A percentile compares a stretch with the other conserved stretches of the same genome.
Evolutionary conservation across 2,888 invertebrate species (phyloP).

Genomic region (Sarcophaga caerulescens): DNA sequence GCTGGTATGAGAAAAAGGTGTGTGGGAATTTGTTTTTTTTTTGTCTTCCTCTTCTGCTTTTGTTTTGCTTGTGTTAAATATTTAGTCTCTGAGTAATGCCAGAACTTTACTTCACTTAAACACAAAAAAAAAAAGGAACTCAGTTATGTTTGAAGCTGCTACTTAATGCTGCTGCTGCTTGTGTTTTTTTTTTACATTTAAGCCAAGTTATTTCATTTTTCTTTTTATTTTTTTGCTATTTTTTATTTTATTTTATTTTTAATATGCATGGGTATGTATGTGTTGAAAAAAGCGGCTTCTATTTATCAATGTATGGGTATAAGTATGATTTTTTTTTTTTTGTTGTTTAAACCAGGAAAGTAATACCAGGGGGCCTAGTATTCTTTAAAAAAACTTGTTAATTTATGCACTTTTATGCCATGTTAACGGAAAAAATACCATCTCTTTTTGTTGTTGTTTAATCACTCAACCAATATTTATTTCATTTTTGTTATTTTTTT

Average conservation of each 20-base stretch:
- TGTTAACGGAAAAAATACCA: constrained; percentile 11
- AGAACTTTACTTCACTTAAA: constrained; percentile 41
- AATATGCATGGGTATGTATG: constrained; percentile 31
- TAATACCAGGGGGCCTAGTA: constrained; percentile 11
- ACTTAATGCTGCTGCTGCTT: constrained; percentile 12
- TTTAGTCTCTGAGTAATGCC: constrained; percentile 48
- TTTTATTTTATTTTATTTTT: constrained; percentile 23
- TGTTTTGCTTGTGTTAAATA: constrained; percentile 17
- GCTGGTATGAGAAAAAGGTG: constrained; percentile 46
- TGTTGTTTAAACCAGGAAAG: constrained; percentile 33
- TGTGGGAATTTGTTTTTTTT: constrained; percentile 57
- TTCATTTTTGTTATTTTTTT: neutral
- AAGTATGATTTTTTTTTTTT: constrained; percentile 29
- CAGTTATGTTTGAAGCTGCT: constrained; percentile 46
- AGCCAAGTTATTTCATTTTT: constrained; percentile 34
- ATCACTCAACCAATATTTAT: constrained; percentile 52
- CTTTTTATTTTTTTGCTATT: constrained; percentile 36
- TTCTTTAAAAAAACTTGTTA: constrained; percentile 42
- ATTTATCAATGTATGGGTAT: constrained; percentile 35
- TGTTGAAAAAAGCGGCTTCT: constrained; percentile 57
- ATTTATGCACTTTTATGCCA: constrained; percentile 60
- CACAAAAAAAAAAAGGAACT: constrained; percentile 13
- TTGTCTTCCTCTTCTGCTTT: neutral
- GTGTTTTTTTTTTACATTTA: constrained; percentile 33
- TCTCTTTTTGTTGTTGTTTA: constrained; percentile 48